These are phyloP conservation scores for Aquatica leii DNA, from an alignment of 2,888 invertebrate genomes.

Conservation along the genomic window DNA sequence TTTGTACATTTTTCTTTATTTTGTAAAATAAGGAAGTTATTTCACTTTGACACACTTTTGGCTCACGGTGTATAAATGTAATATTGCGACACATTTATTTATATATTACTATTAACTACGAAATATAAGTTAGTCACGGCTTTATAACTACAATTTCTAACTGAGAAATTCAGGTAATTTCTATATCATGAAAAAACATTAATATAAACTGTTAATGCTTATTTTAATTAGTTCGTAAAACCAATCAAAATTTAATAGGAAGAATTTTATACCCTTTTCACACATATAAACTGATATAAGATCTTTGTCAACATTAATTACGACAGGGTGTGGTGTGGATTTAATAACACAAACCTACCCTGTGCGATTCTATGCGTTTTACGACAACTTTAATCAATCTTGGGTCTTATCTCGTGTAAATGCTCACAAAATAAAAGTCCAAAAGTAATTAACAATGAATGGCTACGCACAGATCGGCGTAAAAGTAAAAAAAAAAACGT, in stretches of 20 bases:
- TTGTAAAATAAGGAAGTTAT: too few species aligned
- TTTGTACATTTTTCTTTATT: too few species aligned
- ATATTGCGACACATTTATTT: too few species aligned
- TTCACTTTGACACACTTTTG: too few species aligned
- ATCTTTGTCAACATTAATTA: constrained; percentile 11
- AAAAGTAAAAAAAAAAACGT: constrained; percentile 31
- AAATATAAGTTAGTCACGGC: too few species aligned
- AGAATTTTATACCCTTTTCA: too few species aligned
- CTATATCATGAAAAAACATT: constrained; percentile 4
- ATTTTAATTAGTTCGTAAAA: background rate
- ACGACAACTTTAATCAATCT: background rate
- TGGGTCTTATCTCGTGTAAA: background rate
- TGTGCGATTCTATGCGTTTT: background rate
- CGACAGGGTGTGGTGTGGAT: constrained; percentile 7
- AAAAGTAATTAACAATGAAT: too few species aligned
- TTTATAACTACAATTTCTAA: background rate
- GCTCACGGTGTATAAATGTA: too few species aligned
- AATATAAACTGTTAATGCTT: background rate
- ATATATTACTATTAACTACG: too few species aligned
- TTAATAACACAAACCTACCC: constrained; percentile 6
- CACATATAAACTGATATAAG: too few species aligned
- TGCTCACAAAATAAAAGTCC: background rate
- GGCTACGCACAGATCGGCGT: constrained; percentile 36
- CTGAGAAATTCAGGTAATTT: background rate
- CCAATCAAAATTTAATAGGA: background rate